phyloP scores from a whole-genome alignment of 1,140 invertebrate genomes.

The Charaxes varanes region DNA sequence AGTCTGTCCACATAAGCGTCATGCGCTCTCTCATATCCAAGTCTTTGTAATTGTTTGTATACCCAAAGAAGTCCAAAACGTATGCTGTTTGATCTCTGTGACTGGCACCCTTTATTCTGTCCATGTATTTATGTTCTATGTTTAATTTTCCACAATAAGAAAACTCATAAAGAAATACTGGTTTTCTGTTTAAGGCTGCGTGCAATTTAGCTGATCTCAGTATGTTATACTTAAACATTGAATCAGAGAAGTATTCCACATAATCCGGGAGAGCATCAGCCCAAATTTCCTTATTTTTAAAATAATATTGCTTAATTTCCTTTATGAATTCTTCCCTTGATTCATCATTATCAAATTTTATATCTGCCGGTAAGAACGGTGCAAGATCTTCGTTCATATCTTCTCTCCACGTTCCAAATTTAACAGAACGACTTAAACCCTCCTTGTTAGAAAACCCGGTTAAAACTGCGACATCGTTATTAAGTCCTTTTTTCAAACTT shows the following conservation, averaged over 20 bases:
- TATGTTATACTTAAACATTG: slow-evolving; percentile 59
- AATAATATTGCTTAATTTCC: slow-evolving; percentile 46
- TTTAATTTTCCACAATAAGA: slow-evolving; percentile 54
- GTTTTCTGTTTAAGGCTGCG: slow-evolving; percentile 26
- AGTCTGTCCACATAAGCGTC: slow-evolving; percentile 60
- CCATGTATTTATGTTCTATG: slow-evolving; percentile 51
- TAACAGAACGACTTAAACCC: slow-evolving; percentile 49
- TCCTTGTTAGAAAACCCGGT: slow-evolving; percentile 62
- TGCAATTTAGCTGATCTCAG: slow-evolving; percentile 50
- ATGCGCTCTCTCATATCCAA: slow-evolving; percentile 49
- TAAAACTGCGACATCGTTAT: slow-evolving; percentile 40
- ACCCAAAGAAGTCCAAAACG: slow-evolving; percentile 49
- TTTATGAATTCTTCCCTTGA: slow-evolving; percentile 30
- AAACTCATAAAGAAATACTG: slow-evolving; percentile 56
- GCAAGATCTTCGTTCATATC: slow-evolving; percentile 53
- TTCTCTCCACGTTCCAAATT: slow-evolving; percentile 53
- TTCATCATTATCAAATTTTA: slow-evolving; percentile 39
- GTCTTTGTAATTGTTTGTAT: slow-evolving; percentile 38
- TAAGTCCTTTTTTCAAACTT: slow-evolving; percentile 36
- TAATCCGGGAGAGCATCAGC: slow-evolving; percentile 37
- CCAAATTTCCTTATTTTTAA: slow-evolving; percentile 41
- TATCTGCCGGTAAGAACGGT: slow-evolving; percentile 51
- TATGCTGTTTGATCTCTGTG: slow-evolving; percentile 62
- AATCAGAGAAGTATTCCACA: slow-evolving; percentile 57
- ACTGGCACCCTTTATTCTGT: slow-evolving; percentile 50